Percentiles rank a stretch among this genome's conserved stretches.
These are phyloP conservation scores for Eupithecia pulchellata DNA, from an alignment of 2,888 invertebrate genomes.

Conservation along the genomic window DNA sequence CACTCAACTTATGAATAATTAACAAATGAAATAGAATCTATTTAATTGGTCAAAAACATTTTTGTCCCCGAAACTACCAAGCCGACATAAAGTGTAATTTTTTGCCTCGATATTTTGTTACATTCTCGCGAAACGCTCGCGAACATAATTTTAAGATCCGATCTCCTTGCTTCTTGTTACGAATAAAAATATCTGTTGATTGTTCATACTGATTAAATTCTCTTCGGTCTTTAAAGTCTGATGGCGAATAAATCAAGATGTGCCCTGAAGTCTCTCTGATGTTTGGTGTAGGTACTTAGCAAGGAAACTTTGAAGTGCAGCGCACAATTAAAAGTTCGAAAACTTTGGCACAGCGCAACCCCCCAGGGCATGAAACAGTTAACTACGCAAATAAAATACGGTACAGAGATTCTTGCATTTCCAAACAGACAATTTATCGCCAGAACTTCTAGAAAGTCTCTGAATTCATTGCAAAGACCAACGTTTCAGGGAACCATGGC, in stretches of 20 bases:
- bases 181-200: conserved; percentile 6
- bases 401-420: conserved; percentile 15
- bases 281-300: not conserved
- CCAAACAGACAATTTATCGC: conserved; percentile 18
- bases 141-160: conserved; percentile 2
- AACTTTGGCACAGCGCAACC: conserved; percentile 20
- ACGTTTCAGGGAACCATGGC: not conserved
- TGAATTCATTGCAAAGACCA: not conserved
- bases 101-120: conserved; percentile 28
- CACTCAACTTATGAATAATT: no score
- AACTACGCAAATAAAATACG: conserved; percentile 23
- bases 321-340: conserved; percentile 21
- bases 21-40: no score
- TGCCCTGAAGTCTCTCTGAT: not conserved
- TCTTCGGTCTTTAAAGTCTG: not conserved
- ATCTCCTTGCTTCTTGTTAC: not conserved
- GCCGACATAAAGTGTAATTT: conserved; percentile 15
- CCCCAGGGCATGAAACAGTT: conserved; percentile 15
- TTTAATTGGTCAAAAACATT: no score
- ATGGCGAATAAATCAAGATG: not conserved
- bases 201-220: conserved; percentile 1
- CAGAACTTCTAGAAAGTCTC: not conserved
- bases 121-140: conserved; percentile 12
- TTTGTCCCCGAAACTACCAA: not conserved
- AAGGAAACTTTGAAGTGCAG: conserved; percentile 12